A percentile compares a stretch with the other conserved stretches of the same genome.
phyloP scores from a whole-genome alignment of 1,140 invertebrate genomes.

The Neelides sp. region DNA sequence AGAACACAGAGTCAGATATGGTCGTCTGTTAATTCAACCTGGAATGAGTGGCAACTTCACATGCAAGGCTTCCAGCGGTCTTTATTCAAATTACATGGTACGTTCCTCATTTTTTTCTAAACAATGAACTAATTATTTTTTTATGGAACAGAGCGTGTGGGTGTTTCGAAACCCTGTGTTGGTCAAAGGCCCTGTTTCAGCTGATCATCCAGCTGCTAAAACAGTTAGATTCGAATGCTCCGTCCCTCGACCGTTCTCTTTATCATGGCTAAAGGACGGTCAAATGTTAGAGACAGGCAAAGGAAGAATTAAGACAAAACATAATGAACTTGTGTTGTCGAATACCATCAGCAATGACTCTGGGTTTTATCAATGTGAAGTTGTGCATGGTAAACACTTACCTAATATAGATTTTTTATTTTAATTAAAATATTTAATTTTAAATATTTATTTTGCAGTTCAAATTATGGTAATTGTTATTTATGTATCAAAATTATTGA shows the following conservation, averaged over 20 bases:
- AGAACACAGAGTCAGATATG: too few relatives aligned
- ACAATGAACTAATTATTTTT: not conserved
- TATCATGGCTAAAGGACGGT: constrained; percentile 30
- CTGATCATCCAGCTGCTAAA: constrained; percentile 1
- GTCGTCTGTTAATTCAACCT: too few relatives aligned
- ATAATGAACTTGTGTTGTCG: constrained; percentile 27
- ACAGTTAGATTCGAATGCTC: constrained; percentile 20
- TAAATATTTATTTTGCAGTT: too few relatives aligned
- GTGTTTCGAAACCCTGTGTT: constrained; percentile 15
- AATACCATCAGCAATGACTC: constrained; percentile 26
- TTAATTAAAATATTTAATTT: too few relatives aligned
- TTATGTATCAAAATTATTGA: not conserved
- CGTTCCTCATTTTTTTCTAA: too few relatives aligned
- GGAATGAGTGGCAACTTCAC: too few relatives aligned
- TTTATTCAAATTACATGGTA: too few relatives aligned
- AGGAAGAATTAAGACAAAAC: constrained; percentile 23
- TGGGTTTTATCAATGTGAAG: constrained; percentile 30
- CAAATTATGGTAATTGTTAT: not conserved
- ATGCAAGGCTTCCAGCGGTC: too few relatives aligned
- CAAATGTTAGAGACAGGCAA: constrained; percentile 23
- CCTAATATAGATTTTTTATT: too few relatives aligned
- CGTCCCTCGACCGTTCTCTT: constrained; percentile 11
- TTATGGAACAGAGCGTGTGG: constrained; percentile 12
- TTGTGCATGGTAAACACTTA: too few relatives aligned
- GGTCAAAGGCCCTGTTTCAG: constrained; percentile 6